These are phyloP conservation scores for Drosophila persimilis DNA, from an alignment of 1,140 invertebrate genomes.

Conservation along the genomic window DNA sequence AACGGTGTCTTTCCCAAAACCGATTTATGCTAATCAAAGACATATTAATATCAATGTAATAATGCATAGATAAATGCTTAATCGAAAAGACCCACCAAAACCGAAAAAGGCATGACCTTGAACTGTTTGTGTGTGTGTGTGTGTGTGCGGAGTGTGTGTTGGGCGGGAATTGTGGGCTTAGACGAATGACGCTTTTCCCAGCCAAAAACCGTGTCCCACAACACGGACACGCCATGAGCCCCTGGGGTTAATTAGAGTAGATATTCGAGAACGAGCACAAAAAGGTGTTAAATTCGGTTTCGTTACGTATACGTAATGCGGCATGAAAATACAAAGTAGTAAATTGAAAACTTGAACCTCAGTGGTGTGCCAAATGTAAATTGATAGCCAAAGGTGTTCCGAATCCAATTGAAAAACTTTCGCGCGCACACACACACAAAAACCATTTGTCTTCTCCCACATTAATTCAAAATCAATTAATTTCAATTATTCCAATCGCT, in stretches of 20 bases:
- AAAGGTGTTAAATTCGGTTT: constrained; percentile 55
- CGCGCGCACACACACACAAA: background rate
- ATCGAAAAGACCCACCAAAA: constrained; percentile 7
- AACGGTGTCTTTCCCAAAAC: constrained; percentile 25
- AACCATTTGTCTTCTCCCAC: background rate
- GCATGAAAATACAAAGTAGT: constrained; percentile 32
- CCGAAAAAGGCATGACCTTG: constrained; percentile 27
- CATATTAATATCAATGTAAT: constrained; percentile 35
- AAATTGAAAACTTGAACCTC: constrained; percentile 33
- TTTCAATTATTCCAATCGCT: constrained; percentile 54
- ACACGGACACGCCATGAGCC: constrained; percentile 1
- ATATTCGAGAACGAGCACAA: constrained; percentile 15
- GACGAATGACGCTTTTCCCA: constrained; percentile 47
- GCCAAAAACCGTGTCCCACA: constrained; percentile 14
- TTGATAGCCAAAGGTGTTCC: constrained; percentile 43
- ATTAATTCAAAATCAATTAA: constrained; percentile 56
- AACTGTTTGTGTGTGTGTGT: constrained; percentile 8
- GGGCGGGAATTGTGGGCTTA: constrained; percentile 10
- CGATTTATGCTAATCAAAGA: constrained; percentile 46
- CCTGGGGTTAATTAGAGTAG: constrained; percentile 17
- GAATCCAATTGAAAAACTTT: constrained; percentile 20
- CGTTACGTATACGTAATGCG: constrained; percentile 61
- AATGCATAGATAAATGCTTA: constrained; percentile 30
- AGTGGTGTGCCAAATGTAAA: constrained; percentile 34
- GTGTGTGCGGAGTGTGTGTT: background rate